phyloP scores from a whole-genome alignment of 1,140 invertebrate species.

The Dendrolimus kikuchii region DNA sequence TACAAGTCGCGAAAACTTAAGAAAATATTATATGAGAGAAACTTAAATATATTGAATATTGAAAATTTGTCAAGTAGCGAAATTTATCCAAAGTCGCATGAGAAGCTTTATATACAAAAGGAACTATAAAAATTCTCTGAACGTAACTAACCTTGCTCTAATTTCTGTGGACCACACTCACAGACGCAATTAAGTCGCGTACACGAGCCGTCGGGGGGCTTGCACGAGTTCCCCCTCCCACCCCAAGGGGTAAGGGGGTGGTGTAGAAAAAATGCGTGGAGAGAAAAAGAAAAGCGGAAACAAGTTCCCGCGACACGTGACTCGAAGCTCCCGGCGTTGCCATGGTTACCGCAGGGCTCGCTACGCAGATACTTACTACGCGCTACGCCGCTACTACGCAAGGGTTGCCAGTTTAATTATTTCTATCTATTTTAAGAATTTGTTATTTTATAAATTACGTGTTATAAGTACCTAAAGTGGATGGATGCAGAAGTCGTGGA shows the following conservation, averaged over 20 bases:
- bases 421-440: too few relatives aligned
- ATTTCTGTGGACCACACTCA: constrained; percentile 69
- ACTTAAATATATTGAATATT: too few relatives aligned
- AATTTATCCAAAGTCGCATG: too few relatives aligned
- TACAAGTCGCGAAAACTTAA: too few relatives aligned
- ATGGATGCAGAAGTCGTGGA: too few relatives aligned
- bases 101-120: constrained; percentile 13
- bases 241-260: constrained; percentile 2
- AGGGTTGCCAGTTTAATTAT: too few relatives aligned
- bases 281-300: constrained; percentile 62
- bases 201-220: constrained; percentile 41
- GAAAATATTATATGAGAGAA: too few relatives aligned
- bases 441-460: too few relatives aligned
- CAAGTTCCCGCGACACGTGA: constrained; percentile 64
- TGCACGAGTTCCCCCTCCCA: constrained; percentile 12
- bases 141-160: constrained; percentile 44
- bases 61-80: too few relatives aligned
- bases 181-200: constrained; percentile 68
- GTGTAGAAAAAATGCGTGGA: constrained; percentile 50
- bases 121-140: constrained; percentile 31
- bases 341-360: constrained; percentile 42
- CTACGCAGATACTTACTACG: constrained; percentile 5
- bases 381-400: not conserved
- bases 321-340: constrained; percentile 59
- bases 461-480: too few relatives aligned